Evolutionary conservation across 2,113 vertebrate species (phyloP).

Genomic region (Istiophorus platypterus): DNA sequence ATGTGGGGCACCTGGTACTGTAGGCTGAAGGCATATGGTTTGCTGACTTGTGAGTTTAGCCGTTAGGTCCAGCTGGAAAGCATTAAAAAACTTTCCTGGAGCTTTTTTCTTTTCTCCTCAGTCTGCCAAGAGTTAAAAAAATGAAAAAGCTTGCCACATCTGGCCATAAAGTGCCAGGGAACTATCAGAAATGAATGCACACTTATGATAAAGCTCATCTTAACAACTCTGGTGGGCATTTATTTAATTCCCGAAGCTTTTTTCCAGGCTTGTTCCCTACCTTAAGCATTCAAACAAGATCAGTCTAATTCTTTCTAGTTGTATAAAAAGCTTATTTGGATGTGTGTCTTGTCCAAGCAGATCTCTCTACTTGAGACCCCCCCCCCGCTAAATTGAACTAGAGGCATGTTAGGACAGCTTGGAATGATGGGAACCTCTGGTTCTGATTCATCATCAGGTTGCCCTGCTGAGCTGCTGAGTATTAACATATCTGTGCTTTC

Average conservation of each 20-base stretch:
- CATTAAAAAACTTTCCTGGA: slow-evolving; percentile 51
- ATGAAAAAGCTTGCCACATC: slow-evolving; percentile 7
- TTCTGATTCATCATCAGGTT: neutral
- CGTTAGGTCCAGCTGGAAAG: slow-evolving; percentile 53
- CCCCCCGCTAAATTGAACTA: no score
- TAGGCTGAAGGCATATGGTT: slow-evolving; percentile 40
- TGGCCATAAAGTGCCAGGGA: slow-evolving; percentile 14
- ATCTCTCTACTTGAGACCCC: neutral
- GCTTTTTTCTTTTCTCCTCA: slow-evolving; percentile 8
- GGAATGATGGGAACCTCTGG: slow-evolving; percentile 1
- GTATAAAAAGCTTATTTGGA: neutral
- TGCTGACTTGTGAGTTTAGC: slow-evolving; percentile 41
- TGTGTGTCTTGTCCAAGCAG: neutral
- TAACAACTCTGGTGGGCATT: neutral
- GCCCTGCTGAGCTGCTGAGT: neutral
- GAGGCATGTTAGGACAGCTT: no score
- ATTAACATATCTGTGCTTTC: neutral
- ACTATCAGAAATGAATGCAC: neutral
- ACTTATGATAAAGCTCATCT: neutral
- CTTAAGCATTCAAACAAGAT: neutral
- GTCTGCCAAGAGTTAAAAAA: slow-evolving; percentile 10
- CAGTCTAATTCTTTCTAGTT: neutral
- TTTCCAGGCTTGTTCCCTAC: neutral
- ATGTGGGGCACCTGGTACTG: slow-evolving; percentile 60
- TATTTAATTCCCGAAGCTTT: slow-evolving; percentile 1